Base-by-base conservation (phyloP, 2,797 vertebrate genomes). In the Erithacus rubecula region DNA sequence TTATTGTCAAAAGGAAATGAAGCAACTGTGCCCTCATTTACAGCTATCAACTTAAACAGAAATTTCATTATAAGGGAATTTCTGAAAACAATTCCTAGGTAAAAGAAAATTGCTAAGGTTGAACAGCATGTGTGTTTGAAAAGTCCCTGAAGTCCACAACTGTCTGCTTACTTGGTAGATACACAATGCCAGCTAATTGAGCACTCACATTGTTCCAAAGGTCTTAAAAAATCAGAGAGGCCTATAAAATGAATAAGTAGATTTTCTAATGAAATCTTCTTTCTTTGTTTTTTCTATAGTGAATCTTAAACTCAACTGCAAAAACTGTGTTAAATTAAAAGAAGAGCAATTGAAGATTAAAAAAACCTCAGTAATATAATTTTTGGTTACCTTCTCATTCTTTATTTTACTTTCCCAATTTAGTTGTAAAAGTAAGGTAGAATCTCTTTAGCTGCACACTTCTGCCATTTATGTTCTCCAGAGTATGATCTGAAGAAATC, bases 1-100 rank as follows among this genome's bases (percentile, higher is more conserved):
- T 94, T 93, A 95, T 76, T 93, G 94, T 96, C 96, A 97, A 96
- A 96, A 96, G 95, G 96, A 97, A 97, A 97, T 96, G 95, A 97
- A 97, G 94, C 92, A 96, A 96, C 91, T 96, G 63, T 93, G 91
- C 93, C 91, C 95, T 96, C 96, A 96, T 96, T 97, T 96, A 81
- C 94, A 96, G 87, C 89, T 97, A 97, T 95, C 95, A 96, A 91
- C 92, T 96, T 93, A 91, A 96, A 95, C 94, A 95, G 91, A 94
- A 96, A 95, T 96, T 95, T 97, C 95, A 97, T 97, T 97, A 96
- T 86, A 94, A 90, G 80, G 70, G 94, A 96, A 95, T 96, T 96
- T 94, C 95, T 96, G 92, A 95, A 93, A 97, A 96, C 94, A 97
- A 96, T 96, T 97, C 80, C 70, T 92, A 94, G 89, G 92, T 93